phyloP scores from a whole-genome alignment of 2,888 invertebrate species.

The Volucella inanis region DNA sequence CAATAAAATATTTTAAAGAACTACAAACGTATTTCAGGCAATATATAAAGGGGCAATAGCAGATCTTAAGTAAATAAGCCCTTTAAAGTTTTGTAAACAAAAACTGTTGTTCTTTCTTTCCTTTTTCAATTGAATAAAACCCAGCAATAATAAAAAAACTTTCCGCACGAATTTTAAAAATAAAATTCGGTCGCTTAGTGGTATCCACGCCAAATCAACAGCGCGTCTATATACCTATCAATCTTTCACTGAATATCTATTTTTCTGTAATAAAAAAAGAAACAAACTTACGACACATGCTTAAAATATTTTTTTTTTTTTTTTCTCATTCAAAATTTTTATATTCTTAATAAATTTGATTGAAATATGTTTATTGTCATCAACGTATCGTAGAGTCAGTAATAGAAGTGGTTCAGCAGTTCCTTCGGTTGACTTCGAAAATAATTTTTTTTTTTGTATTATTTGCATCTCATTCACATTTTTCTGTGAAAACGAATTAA shows the following conservation, averaged over 20 bases:
- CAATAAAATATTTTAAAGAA: too few species aligned
- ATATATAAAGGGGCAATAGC: too few species aligned
- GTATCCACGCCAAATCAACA: conserved; percentile 13
- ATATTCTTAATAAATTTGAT: conserved; percentile 53
- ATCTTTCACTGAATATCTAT: not conserved
- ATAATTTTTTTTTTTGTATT: not conserved
- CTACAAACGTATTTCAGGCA: too few species aligned
- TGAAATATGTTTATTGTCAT: conserved; percentile 19
- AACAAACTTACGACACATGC: conserved; percentile 10
- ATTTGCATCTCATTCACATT: not conserved
- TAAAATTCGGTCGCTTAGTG: not conserved
- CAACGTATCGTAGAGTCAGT: conserved; percentile 1
- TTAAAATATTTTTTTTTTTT: conserved; percentile 40
- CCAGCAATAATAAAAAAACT: not conserved
- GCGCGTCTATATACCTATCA: not conserved
- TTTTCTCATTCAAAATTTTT: conserved; percentile 31
- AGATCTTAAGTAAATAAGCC: not conserved
- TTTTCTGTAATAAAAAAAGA: not conserved
- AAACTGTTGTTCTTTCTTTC: not conserved
- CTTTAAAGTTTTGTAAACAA: not conserved
- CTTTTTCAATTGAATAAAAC: not conserved
- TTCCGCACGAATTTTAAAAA: conserved; percentile 11
- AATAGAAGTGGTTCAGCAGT: not conserved
- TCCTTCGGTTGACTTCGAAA: not conserved
- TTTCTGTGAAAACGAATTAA: conserved; percentile 7